Evolutionary conservation across 2,888 invertebrate species (phyloP).

Genomic region (Eueremaeus valkanovi): DNA sequence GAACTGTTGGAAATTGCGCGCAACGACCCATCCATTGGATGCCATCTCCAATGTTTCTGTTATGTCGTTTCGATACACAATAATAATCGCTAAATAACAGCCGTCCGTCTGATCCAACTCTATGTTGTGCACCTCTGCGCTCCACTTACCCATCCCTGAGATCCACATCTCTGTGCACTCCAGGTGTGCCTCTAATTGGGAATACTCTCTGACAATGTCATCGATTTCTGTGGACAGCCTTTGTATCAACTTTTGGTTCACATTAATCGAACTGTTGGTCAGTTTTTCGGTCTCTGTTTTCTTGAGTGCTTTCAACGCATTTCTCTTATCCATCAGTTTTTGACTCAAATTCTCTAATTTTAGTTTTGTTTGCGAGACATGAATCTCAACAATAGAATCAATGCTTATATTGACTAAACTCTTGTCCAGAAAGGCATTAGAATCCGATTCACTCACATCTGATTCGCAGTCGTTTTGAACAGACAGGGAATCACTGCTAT

Average conservation of each 20-base stretch:
- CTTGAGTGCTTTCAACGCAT: constrained; percentile 74
- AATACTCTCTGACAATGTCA: constrained; percentile 71
- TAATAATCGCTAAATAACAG: constrained; percentile 37
- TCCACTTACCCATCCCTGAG: constrained; percentile 81
- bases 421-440: neutral
- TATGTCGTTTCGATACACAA: constrained; percentile 61
- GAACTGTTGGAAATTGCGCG: constrained; percentile 59
- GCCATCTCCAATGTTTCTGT: constrained; percentile 20
- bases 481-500: constrained; percentile 40
- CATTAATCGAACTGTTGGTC: constrained; percentile 5
- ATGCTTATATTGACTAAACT: constrained; percentile 11
- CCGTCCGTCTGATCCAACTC: constrained; percentile 54
- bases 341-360: constrained; percentile 79
- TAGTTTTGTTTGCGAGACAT: constrained; percentile 59
- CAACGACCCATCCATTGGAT: constrained; percentile 54
- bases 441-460: constrained; percentile 1
- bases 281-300: constrained; percentile 73
- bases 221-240: constrained; percentile 79
- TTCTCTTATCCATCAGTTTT: constrained; percentile 74
- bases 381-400: neutral
- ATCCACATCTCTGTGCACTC: constrained; percentile 84
- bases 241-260: constrained; percentile 59
- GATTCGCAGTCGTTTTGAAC: constrained; percentile 32
- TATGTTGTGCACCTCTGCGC: constrained; percentile 75
- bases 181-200: constrained; percentile 76